phyloP scores from a whole-genome alignment of 1,140 invertebrate genomes.

The Drosophila auraria region DNA sequence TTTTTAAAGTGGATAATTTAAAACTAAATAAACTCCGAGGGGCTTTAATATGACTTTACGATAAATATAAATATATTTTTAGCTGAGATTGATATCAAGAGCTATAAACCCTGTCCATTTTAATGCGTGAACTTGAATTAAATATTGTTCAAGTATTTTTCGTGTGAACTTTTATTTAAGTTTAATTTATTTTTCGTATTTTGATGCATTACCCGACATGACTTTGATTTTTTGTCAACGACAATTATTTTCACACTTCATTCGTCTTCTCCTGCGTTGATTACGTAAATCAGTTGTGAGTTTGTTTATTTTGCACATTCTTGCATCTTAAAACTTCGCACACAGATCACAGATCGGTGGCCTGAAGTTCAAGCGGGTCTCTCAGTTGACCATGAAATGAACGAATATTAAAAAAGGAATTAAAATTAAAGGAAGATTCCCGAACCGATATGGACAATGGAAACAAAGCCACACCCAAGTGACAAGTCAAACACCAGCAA shows the following conservation, averaged over 20 bases:
- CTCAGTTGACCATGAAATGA: conserved; percentile 69
- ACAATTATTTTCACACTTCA: conserved; percentile 79
- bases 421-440: conserved; percentile 52
- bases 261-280: conserved; percentile 39
- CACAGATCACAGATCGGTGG: conserved; percentile 46
- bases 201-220: conserved; percentile 66
- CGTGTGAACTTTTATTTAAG: conserved; percentile 23
- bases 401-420: conserved; percentile 33
- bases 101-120: conserved; percentile 20
- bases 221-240: conserved; percentile 58
- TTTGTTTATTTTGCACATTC: conserved; percentile 76
- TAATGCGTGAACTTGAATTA: conserved; percentile 59
- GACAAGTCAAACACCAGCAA: conserved; percentile 20
- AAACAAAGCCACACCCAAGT: conserved; percentile 37
- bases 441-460: conserved; percentile 25
- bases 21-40: too few relatives aligned
- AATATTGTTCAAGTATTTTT: conserved; percentile 25
- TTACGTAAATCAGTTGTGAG: conserved; percentile 78
- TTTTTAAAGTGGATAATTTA: not conserved
- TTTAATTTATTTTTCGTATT: conserved; percentile 45
- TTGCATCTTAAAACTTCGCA: conserved; percentile 58
- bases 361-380: conserved; percentile 60
- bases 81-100: not conserved
- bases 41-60: conserved; percentile 3
- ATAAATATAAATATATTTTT: not conserved